Percentiles rank a stretch among this genome's conserved stretches.
These are phyloP conservation scores for Drosophila varians DNA, from an alignment of 1,140 invertebrate genomes.

Conservation along the genomic window DNA sequence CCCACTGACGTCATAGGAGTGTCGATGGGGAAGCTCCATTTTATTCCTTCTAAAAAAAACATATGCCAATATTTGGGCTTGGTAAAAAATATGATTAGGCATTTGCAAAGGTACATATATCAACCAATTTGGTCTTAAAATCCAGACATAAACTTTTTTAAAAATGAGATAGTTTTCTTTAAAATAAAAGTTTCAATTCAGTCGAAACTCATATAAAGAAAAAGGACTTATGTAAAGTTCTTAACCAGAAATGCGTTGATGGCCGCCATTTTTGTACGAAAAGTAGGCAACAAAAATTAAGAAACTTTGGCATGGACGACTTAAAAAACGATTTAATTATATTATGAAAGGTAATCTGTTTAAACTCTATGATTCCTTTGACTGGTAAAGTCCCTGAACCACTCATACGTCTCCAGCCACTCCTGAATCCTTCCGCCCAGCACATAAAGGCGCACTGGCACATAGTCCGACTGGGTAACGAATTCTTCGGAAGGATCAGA, in stretches of 20 bases:
- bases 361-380: not conserved
- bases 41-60: not conserved
- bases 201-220: too few species aligned
- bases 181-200: not conserved
- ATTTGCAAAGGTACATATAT: not conserved
- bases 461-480: conserved; percentile 5
- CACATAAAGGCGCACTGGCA: conserved; percentile 43
- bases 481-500: not conserved
- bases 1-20: conserved; percentile 40
- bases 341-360: not conserved
- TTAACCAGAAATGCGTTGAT: too few species aligned
- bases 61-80: not conserved
- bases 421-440: conserved; percentile 17
- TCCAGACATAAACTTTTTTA: too few species aligned
- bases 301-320: not conserved
- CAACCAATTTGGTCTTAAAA: not conserved
- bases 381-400: conserved; percentile 35
- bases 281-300: not conserved
- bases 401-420: conserved; percentile 21
- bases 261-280: not conserved
- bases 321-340: too few species aligned
- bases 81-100: not conserved
- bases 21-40: conserved; percentile 4
- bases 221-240: too few species aligned
- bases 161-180: too few species aligned